A percentile compares a stretch with the other conserved stretches of the same genome.
Conservation (phyloP, 2,797 vertebrate genomes). For the Taenioides sp. region DNA sequence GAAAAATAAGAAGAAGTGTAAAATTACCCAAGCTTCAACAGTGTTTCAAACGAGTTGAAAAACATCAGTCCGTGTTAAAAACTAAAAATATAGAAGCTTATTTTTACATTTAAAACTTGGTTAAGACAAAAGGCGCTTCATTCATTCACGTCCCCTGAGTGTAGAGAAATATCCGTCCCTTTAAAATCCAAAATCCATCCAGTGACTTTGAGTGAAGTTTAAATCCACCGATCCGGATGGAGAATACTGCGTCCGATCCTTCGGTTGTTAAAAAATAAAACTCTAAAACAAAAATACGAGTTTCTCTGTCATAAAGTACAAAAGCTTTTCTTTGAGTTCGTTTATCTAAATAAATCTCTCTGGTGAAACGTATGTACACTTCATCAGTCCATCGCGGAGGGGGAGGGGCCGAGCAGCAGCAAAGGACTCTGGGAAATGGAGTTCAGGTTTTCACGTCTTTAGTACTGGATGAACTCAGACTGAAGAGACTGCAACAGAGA, state of each 20-base stretch:
- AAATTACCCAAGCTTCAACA: neutral
- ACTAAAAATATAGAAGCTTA: neutral
- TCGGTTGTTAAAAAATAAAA: conserved; percentile 47
- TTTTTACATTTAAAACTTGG: neutral
- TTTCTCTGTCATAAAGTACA: conserved; percentile 55
- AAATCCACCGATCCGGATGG: no score
- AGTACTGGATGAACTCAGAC: conserved; percentile 88
- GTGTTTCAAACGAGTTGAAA: neutral
- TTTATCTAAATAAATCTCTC: conserved; percentile 51
- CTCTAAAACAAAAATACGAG: conserved; percentile 54
- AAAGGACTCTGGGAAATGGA: conserved; percentile 25
- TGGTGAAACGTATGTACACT: conserved; percentile 22
- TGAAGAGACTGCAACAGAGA: conserved; percentile 86
- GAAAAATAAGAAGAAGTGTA: no score
- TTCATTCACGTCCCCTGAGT: conserved; percentile 8
- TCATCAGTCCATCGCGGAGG: conserved; percentile 15
- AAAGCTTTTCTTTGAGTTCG: conserved; percentile 44
- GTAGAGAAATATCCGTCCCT: conserved; percentile 16
- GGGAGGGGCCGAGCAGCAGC: conserved; percentile 14
- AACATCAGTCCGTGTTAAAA: neutral
- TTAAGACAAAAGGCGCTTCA: conserved; percentile 3
- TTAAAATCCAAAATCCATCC: conserved; percentile 1
- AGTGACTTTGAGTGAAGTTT: no score
- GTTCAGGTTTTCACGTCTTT: conserved; percentile 72
- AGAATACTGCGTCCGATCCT: conserved; percentile 47